phyloP scores from a whole-genome alignment of 1,140 invertebrate genomes.

The Brachionus angularis region DNA sequence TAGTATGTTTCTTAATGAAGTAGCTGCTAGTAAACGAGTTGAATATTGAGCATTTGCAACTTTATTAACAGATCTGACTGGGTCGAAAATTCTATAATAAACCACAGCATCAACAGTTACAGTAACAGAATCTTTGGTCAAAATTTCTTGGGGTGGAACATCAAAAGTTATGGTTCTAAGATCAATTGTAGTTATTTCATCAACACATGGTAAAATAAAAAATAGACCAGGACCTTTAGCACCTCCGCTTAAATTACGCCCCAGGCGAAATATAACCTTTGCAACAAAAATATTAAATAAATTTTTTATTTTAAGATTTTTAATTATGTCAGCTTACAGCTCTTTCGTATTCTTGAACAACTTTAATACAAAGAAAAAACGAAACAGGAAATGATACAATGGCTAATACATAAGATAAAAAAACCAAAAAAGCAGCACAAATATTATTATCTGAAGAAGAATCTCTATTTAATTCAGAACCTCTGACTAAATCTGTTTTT shows the following conservation, averaged over 20 bases:
- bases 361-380: conserved; percentile 40
- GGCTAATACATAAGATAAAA: conserved; percentile 3
- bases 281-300: neutral
- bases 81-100: conserved; percentile 39
- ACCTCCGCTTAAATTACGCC: conserved; percentile 15
- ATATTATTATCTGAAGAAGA: neutral
- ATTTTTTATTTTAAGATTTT: too few relatives aligned
- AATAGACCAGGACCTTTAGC: conserved; percentile 45
- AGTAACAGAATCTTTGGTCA: conserved; percentile 47
- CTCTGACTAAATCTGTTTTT: neutral
- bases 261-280: conserved; percentile 30
- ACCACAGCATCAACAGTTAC: conserved; percentile 43
- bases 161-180: conserved; percentile 45
- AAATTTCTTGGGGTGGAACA: conserved; percentile 46
- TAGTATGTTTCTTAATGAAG: conserved; percentile 45
- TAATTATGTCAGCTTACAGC: conserved; percentile 37
- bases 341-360: conserved; percentile 45
- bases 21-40: conserved; percentile 45
- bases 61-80: conserved; percentile 26
- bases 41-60: conserved; percentile 45
- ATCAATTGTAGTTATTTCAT: conserved; percentile 44
- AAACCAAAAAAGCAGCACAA: conserved; percentile 27
- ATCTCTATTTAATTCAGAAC: too few relatives aligned
- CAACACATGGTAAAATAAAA: conserved; percentile 46
- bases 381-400: conserved; percentile 40